These are phyloP conservation scores for Synergus gifuensis DNA, from an alignment of 2,888 invertebrate genomes.

Conservation along the genomic window DNA sequence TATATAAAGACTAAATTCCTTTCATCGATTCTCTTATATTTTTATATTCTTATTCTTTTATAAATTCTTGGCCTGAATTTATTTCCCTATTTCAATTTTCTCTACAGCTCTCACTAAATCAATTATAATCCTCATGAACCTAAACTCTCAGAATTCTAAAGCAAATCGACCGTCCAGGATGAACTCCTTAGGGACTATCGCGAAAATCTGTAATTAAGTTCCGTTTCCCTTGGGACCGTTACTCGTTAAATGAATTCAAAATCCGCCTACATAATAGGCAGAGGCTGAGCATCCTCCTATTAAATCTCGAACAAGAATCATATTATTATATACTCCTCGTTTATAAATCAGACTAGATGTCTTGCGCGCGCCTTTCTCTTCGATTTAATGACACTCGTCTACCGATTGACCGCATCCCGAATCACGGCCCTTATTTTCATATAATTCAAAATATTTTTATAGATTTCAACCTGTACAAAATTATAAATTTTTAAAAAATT, in stretches of 20 bases:
- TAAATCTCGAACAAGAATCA: conserved; percentile 60
- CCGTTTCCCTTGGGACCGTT: conserved; percentile 50
- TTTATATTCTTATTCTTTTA: conserved; percentile 4
- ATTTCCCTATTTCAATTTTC: background rate
- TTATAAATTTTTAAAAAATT: too few species aligned
- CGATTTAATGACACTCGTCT: too few species aligned
- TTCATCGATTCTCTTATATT: conserved; percentile 4
- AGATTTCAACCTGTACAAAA: too few species aligned
- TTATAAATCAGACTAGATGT: too few species aligned
- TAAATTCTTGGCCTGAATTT: background rate
- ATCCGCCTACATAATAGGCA: conserved; percentile 51
- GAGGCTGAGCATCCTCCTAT: conserved; percentile 61
- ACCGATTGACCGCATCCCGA: too few species aligned
- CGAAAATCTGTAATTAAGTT: conserved; percentile 67
- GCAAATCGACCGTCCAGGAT: conserved; percentile 44
- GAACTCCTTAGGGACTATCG: conserved; percentile 56
- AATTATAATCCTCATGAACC: background rate
- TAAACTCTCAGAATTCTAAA: conserved; percentile 9
- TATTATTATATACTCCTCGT: conserved; percentile 19
- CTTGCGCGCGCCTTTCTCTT: too few species aligned
- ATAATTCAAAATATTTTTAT: too few species aligned
- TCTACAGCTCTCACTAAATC: background rate
- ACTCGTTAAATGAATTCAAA: conserved; percentile 46
- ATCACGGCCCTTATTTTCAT: too few species aligned
- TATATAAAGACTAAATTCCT: background rate